phyloP scores from a whole-genome alignment of 2,797 vertebrate species.

The Podargus strigoides region DNA sequence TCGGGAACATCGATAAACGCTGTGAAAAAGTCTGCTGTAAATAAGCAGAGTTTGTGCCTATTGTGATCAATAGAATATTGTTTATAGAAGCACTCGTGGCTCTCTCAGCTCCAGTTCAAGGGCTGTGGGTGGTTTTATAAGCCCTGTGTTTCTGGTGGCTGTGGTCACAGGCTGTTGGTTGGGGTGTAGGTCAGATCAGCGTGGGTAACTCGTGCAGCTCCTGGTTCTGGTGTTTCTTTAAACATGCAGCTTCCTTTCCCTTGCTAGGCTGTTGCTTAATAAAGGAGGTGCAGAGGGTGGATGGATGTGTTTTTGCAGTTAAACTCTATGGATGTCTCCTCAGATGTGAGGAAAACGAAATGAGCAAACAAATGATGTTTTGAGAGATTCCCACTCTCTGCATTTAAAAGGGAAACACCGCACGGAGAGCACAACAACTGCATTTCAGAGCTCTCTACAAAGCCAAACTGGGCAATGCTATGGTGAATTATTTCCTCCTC shows the following conservation, averaged over 20 bases:
- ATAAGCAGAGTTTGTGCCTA: conserved; percentile 43
- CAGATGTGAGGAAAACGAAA: background rate
- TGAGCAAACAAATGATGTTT: conserved; percentile 29
- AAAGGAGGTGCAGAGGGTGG: conserved; percentile 25
- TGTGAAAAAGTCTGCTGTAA: conserved; percentile 40
- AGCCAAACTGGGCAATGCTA: background rate
- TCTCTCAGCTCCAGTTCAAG: background rate
- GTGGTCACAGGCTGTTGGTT: background rate
- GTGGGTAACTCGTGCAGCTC: background rate
- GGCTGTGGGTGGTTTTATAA: background rate
- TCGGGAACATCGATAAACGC: conserved; percentile 23
- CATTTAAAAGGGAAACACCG: background rate
- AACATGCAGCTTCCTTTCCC: background rate
- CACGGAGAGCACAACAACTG: conserved; percentile 10
- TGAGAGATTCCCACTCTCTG: conserved; percentile 10
- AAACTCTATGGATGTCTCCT: background rate
- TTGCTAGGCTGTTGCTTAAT: background rate
- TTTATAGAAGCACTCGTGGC: background rate
- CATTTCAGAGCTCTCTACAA: background rate
- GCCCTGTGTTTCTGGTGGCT: background rate
- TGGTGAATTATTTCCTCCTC: background rate
- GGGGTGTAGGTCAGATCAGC: background rate
- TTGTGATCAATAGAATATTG: conserved; percentile 46
- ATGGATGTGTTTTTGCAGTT: background rate
- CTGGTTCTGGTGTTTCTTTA: conserved; percentile 23